Evolutionary conservation across 1,140 invertebrate genomes (phyloP).

Genomic region (Lepidurus apus): DNA sequence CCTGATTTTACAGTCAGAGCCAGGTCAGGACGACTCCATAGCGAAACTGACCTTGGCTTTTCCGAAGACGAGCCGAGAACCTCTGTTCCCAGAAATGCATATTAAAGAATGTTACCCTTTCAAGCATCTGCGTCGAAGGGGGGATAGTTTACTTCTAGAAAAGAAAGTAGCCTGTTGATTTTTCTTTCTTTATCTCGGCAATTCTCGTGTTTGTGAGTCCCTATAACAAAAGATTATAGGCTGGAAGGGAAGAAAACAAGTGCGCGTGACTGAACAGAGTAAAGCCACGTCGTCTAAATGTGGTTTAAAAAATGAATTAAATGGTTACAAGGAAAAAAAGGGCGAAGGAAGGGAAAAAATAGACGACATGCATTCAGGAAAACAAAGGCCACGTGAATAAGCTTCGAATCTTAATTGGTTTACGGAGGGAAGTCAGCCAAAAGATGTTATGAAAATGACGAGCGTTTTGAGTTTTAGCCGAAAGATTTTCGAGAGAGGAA

Average conservation of each 20-base stretch:
- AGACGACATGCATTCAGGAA: not conserved
- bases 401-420: not conserved
- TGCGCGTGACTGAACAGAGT: not conserved
- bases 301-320: not conserved
- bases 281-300: not conserved
- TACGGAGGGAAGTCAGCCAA: not conserved
- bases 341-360: not conserved
- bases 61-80: too few relatives aligned
- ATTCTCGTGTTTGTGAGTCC: too few relatives aligned
- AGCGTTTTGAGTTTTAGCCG: not conserved
- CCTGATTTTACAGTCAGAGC: too few relatives aligned
- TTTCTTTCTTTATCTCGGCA: too few relatives aligned
- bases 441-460: not conserved
- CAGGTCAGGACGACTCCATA: not conserved
- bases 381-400: not conserved
- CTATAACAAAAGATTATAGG: not conserved
- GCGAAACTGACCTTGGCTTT: too few relatives aligned
- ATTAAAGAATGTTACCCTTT: too few relatives aligned
- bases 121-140: too few relatives aligned
- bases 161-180: too few relatives aligned
- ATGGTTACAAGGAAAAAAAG: not conserved
- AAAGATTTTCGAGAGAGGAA: not conserved
- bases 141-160: too few relatives aligned
- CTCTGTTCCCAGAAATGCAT: too few relatives aligned
- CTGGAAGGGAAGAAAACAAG: not conserved